Evolutionary conservation across 2,888 invertebrate genomes (phyloP), one percentile per base, ranked within the genome.

Genomic region (Conistra vaccinii): DNA sequence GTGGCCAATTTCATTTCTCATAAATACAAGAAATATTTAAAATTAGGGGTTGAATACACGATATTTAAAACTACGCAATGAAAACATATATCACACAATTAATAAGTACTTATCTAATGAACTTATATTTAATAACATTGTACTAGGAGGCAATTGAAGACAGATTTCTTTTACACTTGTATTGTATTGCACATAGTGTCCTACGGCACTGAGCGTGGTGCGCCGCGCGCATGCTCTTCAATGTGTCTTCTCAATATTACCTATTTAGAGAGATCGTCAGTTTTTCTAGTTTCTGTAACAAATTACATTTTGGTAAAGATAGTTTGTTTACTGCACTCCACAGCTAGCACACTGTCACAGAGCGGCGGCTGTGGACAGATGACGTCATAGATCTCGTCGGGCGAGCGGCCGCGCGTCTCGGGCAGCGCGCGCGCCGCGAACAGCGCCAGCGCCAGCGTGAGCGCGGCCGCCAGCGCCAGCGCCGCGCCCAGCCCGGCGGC

Each of bases 391-490:
- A 94, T 93, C 63, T 93, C 72, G 0, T 90, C 89, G 0, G 90
- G 89, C 2, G 83, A 75, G 5, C 82, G 87, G 35, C 85, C 89
- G 4, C 87, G 77, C 3, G 95, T 94, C 85, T 95, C 95, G 0
- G 95, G 94, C 48, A 92, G 89, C n/a, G 81, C 87, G 35, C 90
- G 81, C 60, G 91, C 91, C 48, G 83, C 77, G n/a, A 69, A 78
- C 69, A 84, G 77, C 7, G 89, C 81, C 73, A 90, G 87, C 32
- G 90, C 86, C 14, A 92, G 89, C 45, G 93, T 89, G 51, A 90
- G 85, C 6, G 81, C 82, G 32, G 91, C 91, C 55, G 90, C 91
- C 12, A 93, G 90, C 45, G 85, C 89, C n/a, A 94, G 87, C 32
- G 91, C 70, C 14, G 60, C 66, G 9, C 62, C 7, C 51, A 86